Conservation (phyloP, 2,797 vertebrate genomes). For the Furcifer pardalis region DNA sequence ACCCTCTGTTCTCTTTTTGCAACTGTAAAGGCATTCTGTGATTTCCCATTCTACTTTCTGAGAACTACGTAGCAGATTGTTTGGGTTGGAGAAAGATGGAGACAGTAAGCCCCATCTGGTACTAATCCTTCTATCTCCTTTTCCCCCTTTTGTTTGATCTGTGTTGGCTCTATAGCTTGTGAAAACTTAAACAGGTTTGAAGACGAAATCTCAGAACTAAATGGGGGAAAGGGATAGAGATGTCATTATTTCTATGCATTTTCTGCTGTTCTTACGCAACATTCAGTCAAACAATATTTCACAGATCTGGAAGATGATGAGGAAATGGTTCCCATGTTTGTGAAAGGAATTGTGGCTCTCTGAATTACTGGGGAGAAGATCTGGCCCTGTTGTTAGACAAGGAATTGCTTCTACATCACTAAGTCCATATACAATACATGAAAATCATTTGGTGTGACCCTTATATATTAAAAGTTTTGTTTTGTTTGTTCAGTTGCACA, state of each 20-base stretch:
- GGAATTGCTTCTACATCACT: neutral
- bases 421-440: too few species aligned
- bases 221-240: neutral
- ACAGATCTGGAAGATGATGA: neutral
- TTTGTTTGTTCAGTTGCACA: too few species aligned
- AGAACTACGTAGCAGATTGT: constrained; percentile 82
- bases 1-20: constrained; percentile 77
- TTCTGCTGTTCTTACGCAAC: neutral
- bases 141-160: constrained; percentile 76
- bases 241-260: neutral
- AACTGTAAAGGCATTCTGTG: constrained; percentile 78
- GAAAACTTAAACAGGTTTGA: constrained; percentile 4
- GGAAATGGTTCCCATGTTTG: neutral
- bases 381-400: neutral
- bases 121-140: constrained; percentile 73
- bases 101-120: constrained; percentile 83
- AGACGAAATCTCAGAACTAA: constrained; percentile 3
- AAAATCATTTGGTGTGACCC: too few species aligned
- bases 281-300: neutral
- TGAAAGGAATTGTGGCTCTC: neutral
- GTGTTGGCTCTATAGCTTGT: constrained; percentile 49
- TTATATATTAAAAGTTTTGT: too few species aligned
- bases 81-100: constrained; percentile 81
- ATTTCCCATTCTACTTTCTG: constrained; percentile 76
- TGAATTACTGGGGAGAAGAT: neutral